phyloP scores from a whole-genome alignment of 64 coral and sea anemone genomes.

The Montipora capricornis region DNA sequence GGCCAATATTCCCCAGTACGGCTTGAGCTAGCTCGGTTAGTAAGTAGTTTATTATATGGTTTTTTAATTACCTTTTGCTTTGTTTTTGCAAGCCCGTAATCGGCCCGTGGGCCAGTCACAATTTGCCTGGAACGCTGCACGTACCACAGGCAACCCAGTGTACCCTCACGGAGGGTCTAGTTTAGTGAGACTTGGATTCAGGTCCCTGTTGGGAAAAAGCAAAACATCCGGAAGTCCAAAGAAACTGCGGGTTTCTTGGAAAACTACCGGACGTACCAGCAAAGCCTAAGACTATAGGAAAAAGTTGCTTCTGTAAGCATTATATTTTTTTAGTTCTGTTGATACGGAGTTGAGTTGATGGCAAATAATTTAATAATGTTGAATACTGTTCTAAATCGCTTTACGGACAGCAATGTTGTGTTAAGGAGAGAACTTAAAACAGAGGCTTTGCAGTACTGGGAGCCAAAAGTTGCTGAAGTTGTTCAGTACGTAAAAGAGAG shows the following conservation, averaged over 20 bases:
- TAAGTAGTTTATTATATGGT: no score
- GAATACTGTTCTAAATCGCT: background rate
- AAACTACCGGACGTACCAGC: background rate
- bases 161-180: no score
- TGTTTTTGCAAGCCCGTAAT: no score
- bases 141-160: no score
- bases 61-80: no score
- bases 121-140: no score
- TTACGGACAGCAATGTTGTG: background rate
- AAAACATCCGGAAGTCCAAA: background rate
- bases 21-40: no score
- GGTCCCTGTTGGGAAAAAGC: background rate
- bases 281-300: background rate
- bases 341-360: no score
- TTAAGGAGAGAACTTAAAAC: background rate
- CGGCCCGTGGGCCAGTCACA: no score
- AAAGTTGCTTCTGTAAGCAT: background rate
- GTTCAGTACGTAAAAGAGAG: background rate
- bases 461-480: conserved; percentile 45
- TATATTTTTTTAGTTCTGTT: background rate
- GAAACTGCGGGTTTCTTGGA: background rate
- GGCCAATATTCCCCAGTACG: no score
- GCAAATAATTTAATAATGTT: background rate
- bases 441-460: background rate
- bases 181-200: background rate